phyloP scores from a whole-genome alignment of 2,888 invertebrate species.

The Mimas tiliae region DNA sequence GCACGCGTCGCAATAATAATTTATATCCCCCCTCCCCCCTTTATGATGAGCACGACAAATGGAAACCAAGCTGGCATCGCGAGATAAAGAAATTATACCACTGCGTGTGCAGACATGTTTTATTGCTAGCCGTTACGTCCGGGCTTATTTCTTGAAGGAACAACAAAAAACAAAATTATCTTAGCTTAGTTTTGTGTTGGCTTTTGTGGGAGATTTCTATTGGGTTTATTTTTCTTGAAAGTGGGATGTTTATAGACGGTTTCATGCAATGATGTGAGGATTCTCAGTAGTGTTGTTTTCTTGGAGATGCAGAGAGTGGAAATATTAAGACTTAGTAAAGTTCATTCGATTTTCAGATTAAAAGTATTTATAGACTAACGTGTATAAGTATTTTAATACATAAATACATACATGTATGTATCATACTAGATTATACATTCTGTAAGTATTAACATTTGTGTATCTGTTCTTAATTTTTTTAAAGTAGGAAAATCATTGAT shows the following conservation, averaged over 20 bases:
- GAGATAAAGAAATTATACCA: conserved; percentile 78
- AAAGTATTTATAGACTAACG: too few species aligned
- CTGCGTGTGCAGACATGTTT: conserved; percentile 46
- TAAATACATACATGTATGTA: too few species aligned
- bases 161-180: conserved; percentile 15
- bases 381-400: too few species aligned
- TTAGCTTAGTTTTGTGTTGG: conserved; percentile 14
- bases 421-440: too few species aligned
- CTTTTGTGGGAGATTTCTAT: not conserved
- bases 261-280: not conserved
- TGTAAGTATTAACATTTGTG: too few species aligned
- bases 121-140: conserved; percentile 41
- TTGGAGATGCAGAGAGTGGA: not conserved
- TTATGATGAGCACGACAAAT: conserved; percentile 72
- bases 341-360: too few species aligned
- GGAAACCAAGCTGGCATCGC: conserved; percentile 64
- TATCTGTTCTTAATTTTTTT: too few species aligned
- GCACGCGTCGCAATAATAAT: conserved; percentile 61
- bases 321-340: too few species aligned
- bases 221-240: conserved; percentile 14
- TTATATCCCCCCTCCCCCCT: conserved; percentile 59
- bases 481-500: too few species aligned
- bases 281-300: not conserved
- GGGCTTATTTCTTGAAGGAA: conserved; percentile 17
- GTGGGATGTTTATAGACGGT: conserved; percentile 12